Evolutionary conservation across 1,140 invertebrate species (phyloP).

Genomic region (Lycorma delicatula): DNA sequence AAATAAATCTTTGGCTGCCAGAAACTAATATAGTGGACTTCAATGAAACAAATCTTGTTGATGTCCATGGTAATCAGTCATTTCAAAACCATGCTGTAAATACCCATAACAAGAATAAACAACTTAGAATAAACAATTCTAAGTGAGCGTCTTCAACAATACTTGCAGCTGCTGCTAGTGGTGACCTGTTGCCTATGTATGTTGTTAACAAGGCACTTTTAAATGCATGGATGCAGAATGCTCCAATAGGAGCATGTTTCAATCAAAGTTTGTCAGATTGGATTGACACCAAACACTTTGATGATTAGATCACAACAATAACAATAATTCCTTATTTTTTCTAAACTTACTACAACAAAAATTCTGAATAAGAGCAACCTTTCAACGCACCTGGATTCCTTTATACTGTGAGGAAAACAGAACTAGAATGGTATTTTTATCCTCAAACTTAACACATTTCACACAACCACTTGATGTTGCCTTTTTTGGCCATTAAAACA

Average conservation of each 20-base stretch:
- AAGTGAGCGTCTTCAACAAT: slow-evolving; percentile 20
- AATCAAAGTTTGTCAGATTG: slow-evolving; percentile 6
- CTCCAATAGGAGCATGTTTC: slow-evolving; percentile 21
- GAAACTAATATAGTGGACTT: slow-evolving; percentile 36
- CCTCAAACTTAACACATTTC: slow-evolving; percentile 38
- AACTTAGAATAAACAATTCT: slow-evolving; percentile 14
- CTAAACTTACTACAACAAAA: slow-evolving; percentile 14
- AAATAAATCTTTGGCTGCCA: slow-evolving; percentile 26
- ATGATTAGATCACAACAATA: slow-evolving; percentile 17
- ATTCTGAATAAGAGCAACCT: slow-evolving; percentile 38
- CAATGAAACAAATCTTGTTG: slow-evolving; percentile 39
- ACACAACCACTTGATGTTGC: slow-evolving; percentile 40
- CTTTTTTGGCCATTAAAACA: slow-evolving; percentile 36
- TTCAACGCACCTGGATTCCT: slow-evolving; percentile 34
- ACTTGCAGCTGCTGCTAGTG: slow-evolving; percentile 21
- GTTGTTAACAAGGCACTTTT: slow-evolving; percentile 37
- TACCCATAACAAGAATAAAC: slow-evolving; percentile 22
- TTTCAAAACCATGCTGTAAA: slow-evolving; percentile 15
- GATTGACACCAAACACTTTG: slow-evolving; percentile 6
- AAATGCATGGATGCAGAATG: slow-evolving; percentile 32
- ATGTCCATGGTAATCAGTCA: slow-evolving; percentile 32
- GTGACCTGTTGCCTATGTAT: slow-evolving; percentile 31
- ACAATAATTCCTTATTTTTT: slow-evolving; percentile 10
- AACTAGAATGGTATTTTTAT: slow-evolving; percentile 36
- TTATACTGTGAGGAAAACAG: slow-evolving; percentile 33